A percentile compares a stretch with the other conserved stretches of the same genome.
Evolutionary conservation across 2,888 invertebrate genomes (phyloP).

Genomic region (Thymelicus lineola): DNA sequence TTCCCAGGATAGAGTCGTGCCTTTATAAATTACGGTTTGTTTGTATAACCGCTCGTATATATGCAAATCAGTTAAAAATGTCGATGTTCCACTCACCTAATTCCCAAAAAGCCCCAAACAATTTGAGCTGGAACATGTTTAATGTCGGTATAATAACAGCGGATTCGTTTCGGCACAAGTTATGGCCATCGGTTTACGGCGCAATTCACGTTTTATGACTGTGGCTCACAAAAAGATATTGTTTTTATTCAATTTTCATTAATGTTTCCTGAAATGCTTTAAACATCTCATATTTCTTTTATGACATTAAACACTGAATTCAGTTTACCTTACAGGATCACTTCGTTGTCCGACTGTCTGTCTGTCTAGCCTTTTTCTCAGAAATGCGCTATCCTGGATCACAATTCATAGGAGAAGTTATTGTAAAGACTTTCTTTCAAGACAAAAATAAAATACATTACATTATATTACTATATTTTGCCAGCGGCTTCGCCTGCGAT

Average conservation of each 20-base stretch:
- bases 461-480: no score
- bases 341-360: no score
- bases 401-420: no score
- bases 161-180: slow-evolving; percentile 29
- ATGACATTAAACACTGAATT: neutral
- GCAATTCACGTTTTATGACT: slow-evolving; percentile 35
- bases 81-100: slow-evolving; percentile 2
- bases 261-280: neutral
- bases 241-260: slow-evolving; percentile 27
- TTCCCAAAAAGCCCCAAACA: slow-evolving; percentile 12
- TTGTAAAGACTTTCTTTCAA: no score
- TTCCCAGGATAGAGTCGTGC: neutral
- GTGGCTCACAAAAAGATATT: slow-evolving; percentile 25
- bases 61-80: slow-evolving; percentile 6
- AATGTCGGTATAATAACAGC: slow-evolving; percentile 28
- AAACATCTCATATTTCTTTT: neutral
- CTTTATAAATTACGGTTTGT: neutral
- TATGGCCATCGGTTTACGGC: slow-evolving; percentile 27
- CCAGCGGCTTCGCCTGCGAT: no score
- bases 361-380: no score
- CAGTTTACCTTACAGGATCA: no score
- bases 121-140: slow-evolving; percentile 16
- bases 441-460: no score
- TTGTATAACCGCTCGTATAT: neutral
- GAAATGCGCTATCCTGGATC: no score